Evolutionary conservation across 2,888 invertebrate species (phyloP), one percentile per base, ranked within the genome.

Genomic region (Syritta pipiens): DNA sequence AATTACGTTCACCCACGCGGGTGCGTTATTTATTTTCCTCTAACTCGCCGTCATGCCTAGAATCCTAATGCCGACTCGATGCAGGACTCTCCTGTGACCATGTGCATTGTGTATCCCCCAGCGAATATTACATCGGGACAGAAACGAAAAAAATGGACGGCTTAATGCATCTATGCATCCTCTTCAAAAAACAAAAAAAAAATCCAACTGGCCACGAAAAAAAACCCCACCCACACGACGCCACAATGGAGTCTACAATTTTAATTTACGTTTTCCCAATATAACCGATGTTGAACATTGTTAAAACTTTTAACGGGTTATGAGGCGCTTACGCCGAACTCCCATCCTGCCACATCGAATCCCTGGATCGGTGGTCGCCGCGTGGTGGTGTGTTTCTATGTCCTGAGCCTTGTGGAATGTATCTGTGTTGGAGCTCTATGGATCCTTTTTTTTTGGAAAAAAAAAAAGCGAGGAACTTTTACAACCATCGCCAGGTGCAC

Each of bases 221-320:
- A 37, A 44, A 53, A 19, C 12, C 20, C 22, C 10, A 32, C 28
- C 7, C 5, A 1, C 6, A 12, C 32, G 44, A 32, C 26, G 59
- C 59, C 59, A 69, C 76, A 76, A 76, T 69, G 35, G 57, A 69
- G 69, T 69, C 69, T 69, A 49, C 63, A 63, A 69, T 69, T 69
- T 76, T 63, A 76, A 63, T 76, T 69, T 63, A 69, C 69, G 69
- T 57, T 69, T 76, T 69, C 37, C 76, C 55, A 69, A 69, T 69
- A 71, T 59, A 77, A 77, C 76, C 71, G 76, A 71, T 77, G 76
- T 77, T 77, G 76, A 71, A 77, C 71, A 77, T 63, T 77, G 71
- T 77, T 71, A 40, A 77, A 77, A 77, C 51, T 77, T 77, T 77
- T 77, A 77, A 77, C 76, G 59, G 71, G 76, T 71, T 77, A 77